phyloP scores from a whole-genome alignment of 2,888 invertebrate species.

The Caenorhabditis sp. region DNA sequence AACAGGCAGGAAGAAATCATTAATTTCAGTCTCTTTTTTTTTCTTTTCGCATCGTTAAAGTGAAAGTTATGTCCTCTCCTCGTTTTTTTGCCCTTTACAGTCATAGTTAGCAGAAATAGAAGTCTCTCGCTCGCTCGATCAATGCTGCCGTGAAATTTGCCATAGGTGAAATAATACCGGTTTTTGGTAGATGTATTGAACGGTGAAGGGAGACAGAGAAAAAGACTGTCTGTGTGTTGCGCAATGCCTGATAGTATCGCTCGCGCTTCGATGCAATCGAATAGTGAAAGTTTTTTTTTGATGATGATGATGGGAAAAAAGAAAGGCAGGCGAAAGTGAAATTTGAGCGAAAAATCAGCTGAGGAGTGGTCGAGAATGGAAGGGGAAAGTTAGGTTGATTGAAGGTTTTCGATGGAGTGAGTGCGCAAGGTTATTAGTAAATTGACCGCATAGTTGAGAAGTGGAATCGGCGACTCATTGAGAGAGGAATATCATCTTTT shows the following conservation, averaged over 20 bases:
- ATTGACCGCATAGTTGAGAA: too few relatives aligned
- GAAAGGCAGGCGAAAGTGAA: not conserved
- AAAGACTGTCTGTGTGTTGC: not conserved
- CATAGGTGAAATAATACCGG: not conserved
- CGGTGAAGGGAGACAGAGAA: not conserved
- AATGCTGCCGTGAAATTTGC: not conserved
- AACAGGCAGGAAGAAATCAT: too few relatives aligned
- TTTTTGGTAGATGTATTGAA: not conserved
- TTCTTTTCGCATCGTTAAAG: not conserved
- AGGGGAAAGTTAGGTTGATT: not conserved
- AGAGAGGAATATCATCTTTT: too few relatives aligned
- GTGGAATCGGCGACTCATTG: too few relatives aligned
- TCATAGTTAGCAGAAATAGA: not conserved
- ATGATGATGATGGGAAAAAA: not conserved
- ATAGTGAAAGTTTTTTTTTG: not conserved
- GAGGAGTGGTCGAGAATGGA: not conserved
- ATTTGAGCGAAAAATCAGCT: not conserved
- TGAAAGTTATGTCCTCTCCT: not conserved
- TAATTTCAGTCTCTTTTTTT: not conserved
- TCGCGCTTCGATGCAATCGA: slow-evolving; percentile 1
- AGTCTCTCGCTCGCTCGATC: not conserved
- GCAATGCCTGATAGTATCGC: not conserved
- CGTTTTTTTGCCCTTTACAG: not conserved
- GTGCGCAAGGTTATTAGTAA: too few relatives aligned
- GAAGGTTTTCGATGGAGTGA: too few relatives aligned